Evolutionary conservation across 2,888 invertebrate genomes (phyloP).

Genomic region (Seira sanloemensis): DNA sequence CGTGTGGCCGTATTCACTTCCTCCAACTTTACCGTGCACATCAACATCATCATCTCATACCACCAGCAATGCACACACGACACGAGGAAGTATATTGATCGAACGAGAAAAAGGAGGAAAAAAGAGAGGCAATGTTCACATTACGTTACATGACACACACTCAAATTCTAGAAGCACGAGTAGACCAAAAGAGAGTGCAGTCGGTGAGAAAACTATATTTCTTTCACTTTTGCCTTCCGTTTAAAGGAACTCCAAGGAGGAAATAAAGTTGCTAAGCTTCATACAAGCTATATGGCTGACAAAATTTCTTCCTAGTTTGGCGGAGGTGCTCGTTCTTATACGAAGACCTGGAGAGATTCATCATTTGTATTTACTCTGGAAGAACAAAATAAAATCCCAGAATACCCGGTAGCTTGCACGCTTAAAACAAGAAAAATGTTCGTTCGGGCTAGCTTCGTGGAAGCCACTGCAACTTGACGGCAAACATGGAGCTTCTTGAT

Average conservation of each 20-base stretch:
- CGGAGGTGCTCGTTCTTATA: neutral
- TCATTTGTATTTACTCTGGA: neutral
- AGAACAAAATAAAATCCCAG: neutral
- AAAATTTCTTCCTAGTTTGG: neutral
- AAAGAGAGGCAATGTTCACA: neutral
- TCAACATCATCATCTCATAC: neutral
- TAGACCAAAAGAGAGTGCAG: neutral
- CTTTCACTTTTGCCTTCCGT: neutral
- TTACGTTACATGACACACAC: neutral
- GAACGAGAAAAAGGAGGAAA: too few relatives aligned
- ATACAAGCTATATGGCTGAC: neutral
- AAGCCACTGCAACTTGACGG: slow-evolving; percentile 59
- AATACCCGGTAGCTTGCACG: neutral
- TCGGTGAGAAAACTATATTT: neutral
- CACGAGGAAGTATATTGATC: neutral
- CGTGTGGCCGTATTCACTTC: neutral
- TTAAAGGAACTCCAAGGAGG: neutral
- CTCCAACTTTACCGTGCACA: neutral
- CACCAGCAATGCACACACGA: neutral
- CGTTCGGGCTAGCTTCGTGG: neutral
- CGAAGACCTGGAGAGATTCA: neutral
- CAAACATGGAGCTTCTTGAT: slow-evolving; percentile 48
- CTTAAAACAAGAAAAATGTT: neutral
- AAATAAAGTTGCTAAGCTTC: neutral
- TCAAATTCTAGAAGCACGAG: neutral